Percentiles rank a stretch among this genome's conserved stretches.
Conservation (phyloP, 1,140 invertebrate genomes). For the Ceratosolen solmsi region DNA sequence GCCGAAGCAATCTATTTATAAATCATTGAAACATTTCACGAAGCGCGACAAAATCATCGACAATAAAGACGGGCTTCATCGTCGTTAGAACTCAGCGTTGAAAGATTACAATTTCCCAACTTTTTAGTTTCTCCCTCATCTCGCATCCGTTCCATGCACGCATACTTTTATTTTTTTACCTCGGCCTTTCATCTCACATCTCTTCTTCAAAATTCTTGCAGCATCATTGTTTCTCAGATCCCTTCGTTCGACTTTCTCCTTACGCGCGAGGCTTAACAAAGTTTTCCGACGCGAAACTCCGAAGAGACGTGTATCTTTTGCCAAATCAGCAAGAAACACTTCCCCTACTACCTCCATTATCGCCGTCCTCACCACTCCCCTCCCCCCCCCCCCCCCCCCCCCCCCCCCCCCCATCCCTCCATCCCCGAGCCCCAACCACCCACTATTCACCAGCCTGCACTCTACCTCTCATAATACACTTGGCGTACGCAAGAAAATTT, state of each 20-base stretch:
- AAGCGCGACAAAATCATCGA: neutral
- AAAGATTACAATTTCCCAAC: neutral
- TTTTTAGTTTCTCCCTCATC: neutral
- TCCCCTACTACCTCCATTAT: neutral
- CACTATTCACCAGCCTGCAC: no score
- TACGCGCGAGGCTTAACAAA: constrained; percentile 45
- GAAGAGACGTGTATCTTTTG: constrained; percentile 50
- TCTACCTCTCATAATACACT: neutral
- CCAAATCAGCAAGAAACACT: constrained; percentile 45
- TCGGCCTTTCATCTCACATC: constrained; percentile 8
- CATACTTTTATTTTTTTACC: constrained; percentile 15
- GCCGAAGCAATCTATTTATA: neutral
- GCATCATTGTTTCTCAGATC: constrained; percentile 48
- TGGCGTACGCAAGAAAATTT: neutral
- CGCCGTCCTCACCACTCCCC: no score
- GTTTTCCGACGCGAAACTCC: constrained; percentile 47
- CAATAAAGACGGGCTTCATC: neutral
- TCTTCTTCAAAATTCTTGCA: constrained; percentile 40
- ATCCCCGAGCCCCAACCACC: neutral
- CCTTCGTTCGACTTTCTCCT: constrained; percentile 46
- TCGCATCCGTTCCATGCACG: neutral
- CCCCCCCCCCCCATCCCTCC: neutral
- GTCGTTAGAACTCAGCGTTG: neutral
- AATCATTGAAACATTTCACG: neutral
- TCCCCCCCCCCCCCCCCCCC: neutral